Conservation (phyloP, 2,113 vertebrate genomes). For the Candoia aspera region DNA sequence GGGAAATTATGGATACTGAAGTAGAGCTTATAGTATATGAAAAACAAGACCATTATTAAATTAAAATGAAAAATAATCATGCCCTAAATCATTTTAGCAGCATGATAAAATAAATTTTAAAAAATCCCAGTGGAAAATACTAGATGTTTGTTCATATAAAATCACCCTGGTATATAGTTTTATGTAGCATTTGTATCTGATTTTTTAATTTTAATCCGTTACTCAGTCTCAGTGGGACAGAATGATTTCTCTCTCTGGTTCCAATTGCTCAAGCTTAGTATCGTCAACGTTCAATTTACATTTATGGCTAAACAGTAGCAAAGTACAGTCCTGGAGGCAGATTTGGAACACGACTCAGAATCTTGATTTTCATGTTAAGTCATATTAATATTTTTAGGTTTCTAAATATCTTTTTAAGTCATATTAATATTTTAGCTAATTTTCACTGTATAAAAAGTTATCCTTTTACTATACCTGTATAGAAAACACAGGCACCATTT, state of each 20-base stretch:
- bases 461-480: not conserved
- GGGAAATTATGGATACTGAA: too few species aligned
- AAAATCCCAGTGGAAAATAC: conserved; percentile 34
- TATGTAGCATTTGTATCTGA: not conserved
- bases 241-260: not conserved
- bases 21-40: not conserved
- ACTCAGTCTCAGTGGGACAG: not conserved
- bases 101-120: conserved; percentile 41
- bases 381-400: too few species aligned
- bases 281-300: not conserved
- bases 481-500: not conserved
- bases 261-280: not conserved
- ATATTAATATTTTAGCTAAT: not conserved
- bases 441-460: not conserved
- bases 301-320: not conserved
- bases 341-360: not conserved
- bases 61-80: not conserved
- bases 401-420: not conserved
- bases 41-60: not conserved
- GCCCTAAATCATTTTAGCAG: conserved; percentile 39
- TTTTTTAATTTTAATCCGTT: not conserved
- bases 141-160: not conserved
- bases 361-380: not conserved
- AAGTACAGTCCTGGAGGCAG: not conserved
- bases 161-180: not conserved